A percentile compares a stretch with the other conserved stretches of the same genome.
phyloP scores from a whole-genome alignment of 35 echinoderm and acorn worm species.

The Ptychodera flava region DNA sequence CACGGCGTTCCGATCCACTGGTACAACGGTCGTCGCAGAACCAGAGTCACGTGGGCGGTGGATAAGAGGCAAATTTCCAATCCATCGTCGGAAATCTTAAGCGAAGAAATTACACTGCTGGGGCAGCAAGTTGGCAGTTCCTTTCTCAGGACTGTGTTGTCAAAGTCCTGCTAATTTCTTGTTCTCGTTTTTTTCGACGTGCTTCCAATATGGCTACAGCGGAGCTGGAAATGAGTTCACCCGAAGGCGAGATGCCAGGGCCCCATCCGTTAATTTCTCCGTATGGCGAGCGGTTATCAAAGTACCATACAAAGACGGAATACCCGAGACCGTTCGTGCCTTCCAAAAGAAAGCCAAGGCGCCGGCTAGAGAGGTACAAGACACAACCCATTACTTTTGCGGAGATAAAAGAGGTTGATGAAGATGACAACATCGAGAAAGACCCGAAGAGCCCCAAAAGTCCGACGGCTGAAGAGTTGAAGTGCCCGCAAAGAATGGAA shows the following conservation, averaged over 20 bases:
- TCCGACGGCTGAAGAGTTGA: neutral
- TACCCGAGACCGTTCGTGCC: constrained; percentile 5
- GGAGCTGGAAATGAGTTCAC: neutral
- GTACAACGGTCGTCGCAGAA: no score
- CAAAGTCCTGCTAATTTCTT: no score
- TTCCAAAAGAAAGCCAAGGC: neutral
- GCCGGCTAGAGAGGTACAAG: neutral
- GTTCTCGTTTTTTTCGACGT: no score
- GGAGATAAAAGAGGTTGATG: constrained; percentile 20
- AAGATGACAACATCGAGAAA: neutral
- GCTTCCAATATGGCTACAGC: neutral
- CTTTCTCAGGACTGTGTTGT: no score
- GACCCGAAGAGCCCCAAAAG: neutral
- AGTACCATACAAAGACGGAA: constrained; percentile 4
- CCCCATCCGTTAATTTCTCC: neutral
- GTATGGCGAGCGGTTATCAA: constrained; percentile 3
- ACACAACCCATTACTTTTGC: constrained; percentile 11
- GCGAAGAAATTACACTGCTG: no score
- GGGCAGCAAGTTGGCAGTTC: no score
- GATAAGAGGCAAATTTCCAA: no score
- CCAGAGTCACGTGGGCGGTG: no score
- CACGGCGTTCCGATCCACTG: no score
- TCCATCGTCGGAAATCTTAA: no score
- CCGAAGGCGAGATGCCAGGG: neutral
- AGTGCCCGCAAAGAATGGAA: neutral